Conservation (phyloP, 2,113 vertebrate species). For the Alaudala cheleensis region DNA sequence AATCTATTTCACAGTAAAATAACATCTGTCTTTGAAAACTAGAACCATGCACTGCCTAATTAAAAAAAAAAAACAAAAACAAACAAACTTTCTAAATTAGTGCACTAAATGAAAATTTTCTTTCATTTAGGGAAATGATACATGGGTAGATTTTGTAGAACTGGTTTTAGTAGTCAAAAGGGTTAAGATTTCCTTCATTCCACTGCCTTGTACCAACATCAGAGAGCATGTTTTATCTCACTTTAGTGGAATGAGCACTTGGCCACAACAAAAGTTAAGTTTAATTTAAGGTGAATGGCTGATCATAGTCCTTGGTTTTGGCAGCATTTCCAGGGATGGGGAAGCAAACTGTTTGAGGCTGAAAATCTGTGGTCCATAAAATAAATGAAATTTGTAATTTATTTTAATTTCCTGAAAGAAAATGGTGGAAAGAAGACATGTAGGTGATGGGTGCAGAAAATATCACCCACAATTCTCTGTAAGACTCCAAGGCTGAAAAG, state of each 20-base stretch:
- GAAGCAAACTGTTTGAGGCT: not conserved
- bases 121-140: not conserved
- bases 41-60: not conserved
- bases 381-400: not conserved
- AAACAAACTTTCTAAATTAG: not conserved
- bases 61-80: not conserved
- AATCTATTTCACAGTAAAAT: not conserved
- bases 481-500: not conserved
- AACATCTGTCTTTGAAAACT: not conserved
- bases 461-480: not conserved
- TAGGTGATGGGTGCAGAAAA: not conserved
- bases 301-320: not conserved
- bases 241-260: not conserved
- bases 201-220: not conserved
- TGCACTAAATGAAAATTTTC: not conserved
- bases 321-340: not conserved
- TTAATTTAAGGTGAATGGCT: not conserved
- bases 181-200: not conserved
- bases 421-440: not conserved
- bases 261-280: not conserved
- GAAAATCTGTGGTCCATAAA: not conserved
- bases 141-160: not conserved
- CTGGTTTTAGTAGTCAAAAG: not conserved
- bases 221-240: not conserved
- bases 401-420: not conserved